These are phyloP conservation scores for Diglossa brunneiventris DNA, from an alignment of 2,113 vertebrate species.

Conservation along the genomic window DNA sequence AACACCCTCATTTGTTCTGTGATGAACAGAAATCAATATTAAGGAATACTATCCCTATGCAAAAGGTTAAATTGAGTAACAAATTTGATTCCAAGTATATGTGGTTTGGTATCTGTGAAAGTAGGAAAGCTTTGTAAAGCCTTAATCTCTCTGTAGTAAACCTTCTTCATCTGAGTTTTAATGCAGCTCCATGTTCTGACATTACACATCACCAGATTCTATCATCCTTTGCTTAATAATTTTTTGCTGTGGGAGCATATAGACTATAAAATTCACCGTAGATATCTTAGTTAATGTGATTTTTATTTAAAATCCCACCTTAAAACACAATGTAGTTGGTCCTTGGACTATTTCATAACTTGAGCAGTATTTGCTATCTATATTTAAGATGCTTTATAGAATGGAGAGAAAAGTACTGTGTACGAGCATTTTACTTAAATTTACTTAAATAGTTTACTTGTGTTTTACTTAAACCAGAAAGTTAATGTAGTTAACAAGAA, in stretches of 20 bases:
- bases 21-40: not conserved
- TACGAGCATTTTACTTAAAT: not conserved
- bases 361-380: not conserved
- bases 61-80: not conserved
- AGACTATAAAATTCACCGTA: not conserved
- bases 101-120: not conserved
- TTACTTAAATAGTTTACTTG: not conserved
- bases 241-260: not conserved
- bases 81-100: not conserved
- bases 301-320: not conserved
- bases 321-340: not conserved
- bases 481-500: not conserved
- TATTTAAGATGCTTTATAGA: not conserved
- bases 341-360: not conserved
- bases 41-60: not conserved
- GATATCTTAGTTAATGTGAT: not conserved
- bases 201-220: not conserved
- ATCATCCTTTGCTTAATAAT: not conserved
- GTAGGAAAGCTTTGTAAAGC: not conserved
- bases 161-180: not conserved
- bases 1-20: not conserved
- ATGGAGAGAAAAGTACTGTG: not conserved
- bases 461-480: not conserved
- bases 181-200: not conserved
- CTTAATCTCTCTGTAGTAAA: not conserved